These are phyloP conservation scores for Drosophila grimshawi DNA, from an alignment of 1,140 invertebrate species.

Conservation along the genomic window DNA sequence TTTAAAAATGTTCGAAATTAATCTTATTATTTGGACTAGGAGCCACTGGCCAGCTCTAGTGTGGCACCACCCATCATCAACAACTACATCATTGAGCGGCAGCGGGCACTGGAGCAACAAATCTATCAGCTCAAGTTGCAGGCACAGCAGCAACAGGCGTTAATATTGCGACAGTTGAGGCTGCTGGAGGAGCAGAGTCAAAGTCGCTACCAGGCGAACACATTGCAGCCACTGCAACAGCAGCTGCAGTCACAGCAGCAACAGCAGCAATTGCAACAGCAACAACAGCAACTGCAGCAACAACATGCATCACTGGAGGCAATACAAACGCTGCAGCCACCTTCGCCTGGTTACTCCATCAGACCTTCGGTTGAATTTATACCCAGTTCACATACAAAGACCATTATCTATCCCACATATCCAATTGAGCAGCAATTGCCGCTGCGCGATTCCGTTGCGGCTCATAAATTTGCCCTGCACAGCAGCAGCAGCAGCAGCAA, in stretches of 20 bases:
- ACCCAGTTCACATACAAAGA: slow-evolving; percentile 78
- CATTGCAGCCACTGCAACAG: slow-evolving; percentile 58
- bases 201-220: slow-evolving; percentile 67
- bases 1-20: too few relatives aligned
- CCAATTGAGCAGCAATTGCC: slow-evolving; percentile 83
- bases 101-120: slow-evolving; percentile 89
- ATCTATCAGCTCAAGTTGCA: slow-evolving; percentile 87
- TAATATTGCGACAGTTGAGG: slow-evolving; percentile 88
- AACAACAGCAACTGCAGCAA: slow-evolving; percentile 58
- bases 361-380: slow-evolving; percentile 83
- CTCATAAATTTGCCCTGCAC: slow-evolving; percentile 76
- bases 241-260: slow-evolving; percentile 37
- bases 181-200: slow-evolving; percentile 86
- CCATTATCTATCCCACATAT: slow-evolving; percentile 80
- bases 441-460: slow-evolving; percentile 73
- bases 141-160: slow-evolving; percentile 89
- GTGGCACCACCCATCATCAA: slow-evolving; percentile 59
- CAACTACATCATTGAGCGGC: slow-evolving; percentile 86
- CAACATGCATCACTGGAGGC: slow-evolving; percentile 80
- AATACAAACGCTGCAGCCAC: slow-evolving; percentile 81
- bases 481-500: slow-evolving; percentile 43
- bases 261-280: slow-evolving; percentile 35
- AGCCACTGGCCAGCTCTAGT: slow-evolving; percentile 38
- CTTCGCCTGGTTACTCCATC: slow-evolving; percentile 73
- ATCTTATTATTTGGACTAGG: slow-evolving; percentile 30